phyloP scores from a whole-genome alignment of 2,797 vertebrate species.

The Scyliorhinus canicula region DNA sequence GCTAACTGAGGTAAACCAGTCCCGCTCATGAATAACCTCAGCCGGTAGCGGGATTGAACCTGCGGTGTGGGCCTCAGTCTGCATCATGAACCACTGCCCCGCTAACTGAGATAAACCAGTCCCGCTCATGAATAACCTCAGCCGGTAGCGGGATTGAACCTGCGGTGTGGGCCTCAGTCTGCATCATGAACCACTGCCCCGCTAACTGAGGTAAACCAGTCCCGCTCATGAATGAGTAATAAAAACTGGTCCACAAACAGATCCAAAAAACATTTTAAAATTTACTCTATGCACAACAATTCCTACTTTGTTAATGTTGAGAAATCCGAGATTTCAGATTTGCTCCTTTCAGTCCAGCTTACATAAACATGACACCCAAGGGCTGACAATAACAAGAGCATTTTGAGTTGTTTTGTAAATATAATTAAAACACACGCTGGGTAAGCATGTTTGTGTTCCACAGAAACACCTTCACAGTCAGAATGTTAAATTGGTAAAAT shows the following conservation, averaged over 20 bases:
- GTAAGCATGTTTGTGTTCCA: not conserved
- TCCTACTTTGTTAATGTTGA: not conserved
- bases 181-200: too few species aligned
- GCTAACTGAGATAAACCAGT: too few species aligned
- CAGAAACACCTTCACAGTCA: not conserved
- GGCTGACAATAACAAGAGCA: not conserved
- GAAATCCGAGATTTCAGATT: not conserved
- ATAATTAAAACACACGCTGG: conserved; percentile 2
- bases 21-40: too few species aligned
- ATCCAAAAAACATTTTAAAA: not conserved
- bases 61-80: too few species aligned
- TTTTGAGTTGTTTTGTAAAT: not conserved
- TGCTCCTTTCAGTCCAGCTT: not conserved
- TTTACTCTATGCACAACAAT: not conserved
- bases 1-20: too few species aligned
- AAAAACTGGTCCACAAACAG: not conserved
- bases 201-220: too few species aligned
- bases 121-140: too few species aligned
- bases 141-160: too few species aligned
- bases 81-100: too few species aligned
- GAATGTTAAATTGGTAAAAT: not conserved
- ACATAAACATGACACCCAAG: not conserved
- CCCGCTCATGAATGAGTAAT: too few species aligned
- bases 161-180: too few species aligned
- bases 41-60: too few species aligned